Evolutionary conservation across 2,888 invertebrate genomes (phyloP), one percentile per base, ranked within the genome.

Genomic region (Junonia oenone): DNA sequence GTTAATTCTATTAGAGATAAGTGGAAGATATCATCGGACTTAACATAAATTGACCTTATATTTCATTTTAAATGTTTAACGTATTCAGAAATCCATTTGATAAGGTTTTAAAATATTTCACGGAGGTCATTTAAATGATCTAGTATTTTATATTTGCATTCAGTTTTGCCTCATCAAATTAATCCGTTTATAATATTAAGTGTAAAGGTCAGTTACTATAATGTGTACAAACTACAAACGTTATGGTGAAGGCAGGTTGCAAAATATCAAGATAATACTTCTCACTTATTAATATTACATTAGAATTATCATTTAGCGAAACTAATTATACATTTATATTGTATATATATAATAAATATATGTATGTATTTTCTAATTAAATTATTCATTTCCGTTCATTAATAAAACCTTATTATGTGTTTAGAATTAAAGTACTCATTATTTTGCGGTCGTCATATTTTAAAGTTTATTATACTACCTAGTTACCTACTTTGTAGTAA

Each of bases 201-300:
- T 37, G 3, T 47, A 49, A 52, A 59, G 58, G 52, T 52, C 38
- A 43, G 15, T 38, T 46, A 52, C n/a, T n/a, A 26, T 50, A 45
- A 37, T 29, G 17, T 29, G 45, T 51, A 46, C 33, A n/a, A n/a
- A n/a, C n/a, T n/a, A n/a, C n/a, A 29, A 13, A 26, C 6, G 17
- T 26, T 22, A 55, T 46, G 50, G 26, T 40, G 38, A 51, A 51
- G 45, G 29, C 29, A 22, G 13, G 43, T 49, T 45, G 43, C 48
- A 26, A 33, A 37, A 46, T 31, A 46, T 55, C 46, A 14, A 9
- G 13, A 43, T 26, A 26, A n/a, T 1, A 8, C 8, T n/a, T 13
- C 8, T 22, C n/a, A 22, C 43, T 22, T 22, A 22, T 43, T 13
- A 43, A 26, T n/a, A 13, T 26, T 43, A 8, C 19, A 43, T 13